Evolutionary conservation across 2,113 vertebrate species (phyloP).

Genomic region (Ceuthmochares aereus): DNA sequence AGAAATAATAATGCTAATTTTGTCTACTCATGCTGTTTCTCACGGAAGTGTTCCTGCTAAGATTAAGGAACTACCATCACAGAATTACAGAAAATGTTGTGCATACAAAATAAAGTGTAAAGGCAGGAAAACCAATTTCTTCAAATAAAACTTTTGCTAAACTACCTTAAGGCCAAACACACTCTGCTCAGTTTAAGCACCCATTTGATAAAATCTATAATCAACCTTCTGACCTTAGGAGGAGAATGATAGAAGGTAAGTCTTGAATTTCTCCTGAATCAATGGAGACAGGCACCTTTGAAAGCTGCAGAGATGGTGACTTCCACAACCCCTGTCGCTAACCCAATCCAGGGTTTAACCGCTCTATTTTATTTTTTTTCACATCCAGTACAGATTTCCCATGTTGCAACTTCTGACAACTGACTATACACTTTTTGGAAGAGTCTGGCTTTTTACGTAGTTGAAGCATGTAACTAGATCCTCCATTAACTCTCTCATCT

Average conservation of each 20-base stretch:
- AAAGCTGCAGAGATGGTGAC: not conserved
- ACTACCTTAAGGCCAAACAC: not conserved
- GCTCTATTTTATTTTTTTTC: not conserved
- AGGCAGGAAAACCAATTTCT: constrained; percentile 10
- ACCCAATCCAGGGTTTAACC: not conserved
- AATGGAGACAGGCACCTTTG: not conserved
- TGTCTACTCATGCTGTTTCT: not conserved
- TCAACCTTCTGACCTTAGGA: not conserved
- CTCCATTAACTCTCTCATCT: not conserved
- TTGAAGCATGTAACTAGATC: not conserved
- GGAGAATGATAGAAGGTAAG: not conserved
- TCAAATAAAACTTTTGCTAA: not conserved
- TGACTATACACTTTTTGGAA: not conserved
- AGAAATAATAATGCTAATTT: constrained; percentile 17
- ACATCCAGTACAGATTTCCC: not conserved
- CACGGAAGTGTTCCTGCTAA: not conserved
- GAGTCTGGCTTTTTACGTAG: not conserved
- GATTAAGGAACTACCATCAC: not conserved
- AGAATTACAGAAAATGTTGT: constrained; percentile 9
- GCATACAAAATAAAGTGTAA: constrained; percentile 5
- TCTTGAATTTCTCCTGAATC: not conserved
- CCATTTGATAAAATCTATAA: not conserved
- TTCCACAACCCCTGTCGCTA: not conserved
- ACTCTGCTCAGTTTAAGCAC: not conserved
- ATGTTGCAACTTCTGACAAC: not conserved